phyloP scores from a whole-genome alignment of 1,140 invertebrate genomes.

The Belonocnema kinseyi region DNA sequence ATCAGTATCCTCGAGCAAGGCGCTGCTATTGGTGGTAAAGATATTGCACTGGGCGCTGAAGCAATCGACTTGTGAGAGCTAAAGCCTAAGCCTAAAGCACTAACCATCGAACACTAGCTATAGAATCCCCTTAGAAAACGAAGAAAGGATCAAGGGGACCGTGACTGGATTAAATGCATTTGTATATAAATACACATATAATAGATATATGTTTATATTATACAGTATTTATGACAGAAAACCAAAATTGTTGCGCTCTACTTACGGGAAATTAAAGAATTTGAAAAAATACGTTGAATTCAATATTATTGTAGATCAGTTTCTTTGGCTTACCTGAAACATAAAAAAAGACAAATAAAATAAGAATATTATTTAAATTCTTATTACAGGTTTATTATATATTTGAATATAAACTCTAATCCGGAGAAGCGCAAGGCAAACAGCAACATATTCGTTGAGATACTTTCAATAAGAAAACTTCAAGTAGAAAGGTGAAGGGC shows the following conservation, averaged over 20 bases:
- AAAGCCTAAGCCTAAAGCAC: constrained; percentile 27
- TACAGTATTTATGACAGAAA: too few relatives aligned
- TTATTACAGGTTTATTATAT: neutral
- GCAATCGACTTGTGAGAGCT: constrained; percentile 53
- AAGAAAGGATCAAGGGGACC: constrained; percentile 12
- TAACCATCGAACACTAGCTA: constrained; percentile 7
- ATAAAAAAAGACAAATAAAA: neutral
- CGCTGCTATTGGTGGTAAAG: constrained; percentile 40
- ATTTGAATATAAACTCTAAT: constrained; percentile 50
- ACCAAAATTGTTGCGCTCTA: too few relatives aligned
- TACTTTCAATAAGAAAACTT: constrained; percentile 12
- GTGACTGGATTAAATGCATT: constrained; percentile 12
- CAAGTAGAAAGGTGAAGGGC: constrained; percentile 40
- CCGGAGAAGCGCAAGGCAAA: constrained; percentile 42
- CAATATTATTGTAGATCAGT: neutral
- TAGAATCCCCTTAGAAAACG: neutral
- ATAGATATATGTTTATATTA: too few relatives aligned
- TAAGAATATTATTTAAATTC: neutral
- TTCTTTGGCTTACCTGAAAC: constrained; percentile 17
- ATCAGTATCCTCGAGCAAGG: constrained; percentile 60
- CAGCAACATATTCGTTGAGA: constrained; percentile 4
- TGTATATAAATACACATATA: neutral
- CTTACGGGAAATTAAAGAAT: too few relatives aligned
- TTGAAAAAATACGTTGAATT: neutral
- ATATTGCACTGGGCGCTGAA: constrained; percentile 52